Evolutionary conservation across 1,140 invertebrate genomes (phyloP).

Genomic region (Melipona quadrifasciata): DNA sequence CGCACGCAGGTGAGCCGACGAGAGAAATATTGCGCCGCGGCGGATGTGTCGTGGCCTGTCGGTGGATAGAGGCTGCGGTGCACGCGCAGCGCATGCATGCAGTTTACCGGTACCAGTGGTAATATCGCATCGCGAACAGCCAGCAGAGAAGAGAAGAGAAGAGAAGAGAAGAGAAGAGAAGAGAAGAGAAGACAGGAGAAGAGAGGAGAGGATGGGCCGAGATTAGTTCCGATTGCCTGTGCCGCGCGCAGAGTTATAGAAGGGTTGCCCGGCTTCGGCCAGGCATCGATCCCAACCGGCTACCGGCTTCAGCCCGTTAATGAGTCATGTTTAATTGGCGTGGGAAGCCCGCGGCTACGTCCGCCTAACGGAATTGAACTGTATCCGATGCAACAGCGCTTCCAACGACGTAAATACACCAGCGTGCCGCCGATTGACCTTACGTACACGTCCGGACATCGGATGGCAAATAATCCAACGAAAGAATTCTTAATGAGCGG

Average conservation of each 20-base stretch:
- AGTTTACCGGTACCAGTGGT: slow-evolving; percentile 51
- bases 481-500: slow-evolving; percentile 32
- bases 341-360: slow-evolving; percentile 79
- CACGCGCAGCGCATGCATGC: neutral
- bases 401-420: slow-evolving; percentile 40
- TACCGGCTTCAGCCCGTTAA: slow-evolving; percentile 79
- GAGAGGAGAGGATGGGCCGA: slow-evolving; percentile 69
- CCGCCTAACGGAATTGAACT: slow-evolving; percentile 78
- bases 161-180: slow-evolving; percentile 36
- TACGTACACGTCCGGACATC: neutral
- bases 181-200: neutral
- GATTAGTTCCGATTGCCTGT: slow-evolving; percentile 80
- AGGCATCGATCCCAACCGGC: slow-evolving; percentile 74
- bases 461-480: slow-evolving; percentile 24
- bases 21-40: slow-evolving; percentile 56
- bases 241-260: slow-evolving; percentile 73
- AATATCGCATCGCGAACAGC: slow-evolving; percentile 66
- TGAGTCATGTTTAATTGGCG: slow-evolving; percentile 83
- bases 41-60: neutral
- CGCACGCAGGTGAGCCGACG: slow-evolving; percentile 32
- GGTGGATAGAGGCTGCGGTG: neutral
- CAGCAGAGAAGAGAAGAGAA: slow-evolving; percentile 45
- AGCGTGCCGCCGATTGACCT: slow-evolving; percentile 3
- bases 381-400: slow-evolving; percentile 60
- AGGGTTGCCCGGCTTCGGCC: slow-evolving; percentile 67